Conservation (phyloP, 2,888 invertebrate species). For the Ennomos erosarius region DNA sequence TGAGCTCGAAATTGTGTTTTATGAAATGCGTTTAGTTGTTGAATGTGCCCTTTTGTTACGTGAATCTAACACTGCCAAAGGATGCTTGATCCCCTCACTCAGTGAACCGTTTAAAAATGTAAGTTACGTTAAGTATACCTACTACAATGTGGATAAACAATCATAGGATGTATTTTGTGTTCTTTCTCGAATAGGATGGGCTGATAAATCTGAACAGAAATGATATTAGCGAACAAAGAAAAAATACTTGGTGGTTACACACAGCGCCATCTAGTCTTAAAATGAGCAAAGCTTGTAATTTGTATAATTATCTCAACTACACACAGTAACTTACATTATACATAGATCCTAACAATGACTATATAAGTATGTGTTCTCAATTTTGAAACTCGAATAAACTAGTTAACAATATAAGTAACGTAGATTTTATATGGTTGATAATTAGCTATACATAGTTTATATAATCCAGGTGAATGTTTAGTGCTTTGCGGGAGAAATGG, state of each 20-base stretch:
- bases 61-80: conserved; percentile 54
- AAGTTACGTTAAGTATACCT: conserved; percentile 6
- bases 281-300: too few relatives aligned
- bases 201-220: too few relatives aligned
- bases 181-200: too few relatives aligned
- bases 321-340: conserved; percentile 21
- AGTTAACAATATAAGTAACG: conserved; percentile 44
- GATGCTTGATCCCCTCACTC: conserved; percentile 38
- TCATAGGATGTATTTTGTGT: too few relatives aligned
- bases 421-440: conserved; percentile 61
- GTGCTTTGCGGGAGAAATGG: neutral
- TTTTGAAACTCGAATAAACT: conserved; percentile 36
- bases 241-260: too few relatives aligned
- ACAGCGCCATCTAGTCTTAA: too few relatives aligned
- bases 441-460: conserved; percentile 43
- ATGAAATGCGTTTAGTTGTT: conserved; percentile 13
- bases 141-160: too few relatives aligned
- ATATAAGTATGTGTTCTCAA: conserved; percentile 17
- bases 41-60: conserved; percentile 7
- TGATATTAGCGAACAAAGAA: too few relatives aligned
- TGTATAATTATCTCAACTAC: too few relatives aligned
- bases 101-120: conserved; percentile 11
- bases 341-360: conserved; percentile 3
- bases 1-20: conserved; percentile 28
- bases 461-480: conserved; percentile 17